Evolutionary conservation across 2,888 invertebrate genomes (phyloP).

Genomic region (Acanthoscelides obtectus): DNA sequence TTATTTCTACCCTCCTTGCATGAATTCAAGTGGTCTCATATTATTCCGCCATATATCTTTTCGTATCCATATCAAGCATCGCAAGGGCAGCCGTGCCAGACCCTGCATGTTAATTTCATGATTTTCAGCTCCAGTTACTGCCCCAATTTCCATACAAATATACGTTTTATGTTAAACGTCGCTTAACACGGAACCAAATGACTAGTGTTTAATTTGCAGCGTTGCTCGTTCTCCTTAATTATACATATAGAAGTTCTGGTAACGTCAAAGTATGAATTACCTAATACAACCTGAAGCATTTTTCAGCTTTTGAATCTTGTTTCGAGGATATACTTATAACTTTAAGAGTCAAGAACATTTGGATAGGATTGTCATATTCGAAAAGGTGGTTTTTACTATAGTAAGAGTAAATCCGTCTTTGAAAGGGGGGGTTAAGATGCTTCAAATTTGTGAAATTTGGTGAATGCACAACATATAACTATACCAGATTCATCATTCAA

Average conservation of each 20-base stretch:
- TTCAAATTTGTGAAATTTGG: no score
- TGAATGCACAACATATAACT: no score
- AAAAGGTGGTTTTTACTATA: no score
- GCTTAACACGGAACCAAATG: neutral
- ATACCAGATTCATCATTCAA: no score
- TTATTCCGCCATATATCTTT: neutral
- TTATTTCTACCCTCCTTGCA: neutral
- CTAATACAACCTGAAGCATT: no score
- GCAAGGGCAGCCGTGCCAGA: neutral
- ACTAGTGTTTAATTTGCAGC: neutral
- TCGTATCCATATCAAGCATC: neutral
- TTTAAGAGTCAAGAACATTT: no score
- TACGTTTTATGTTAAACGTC: neutral
- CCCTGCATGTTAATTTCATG: neutral
- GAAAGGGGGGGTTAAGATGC: no score
- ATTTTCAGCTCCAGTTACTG: neutral
- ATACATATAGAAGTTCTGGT: neutral
- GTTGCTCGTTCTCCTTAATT: neutral
- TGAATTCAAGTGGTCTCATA: neutral
- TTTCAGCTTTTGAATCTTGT: no score
- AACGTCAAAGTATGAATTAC: neutral
- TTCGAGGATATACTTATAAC: no score
- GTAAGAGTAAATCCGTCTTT: no score
- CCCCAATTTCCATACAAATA: neutral
- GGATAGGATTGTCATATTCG: no score